Conservation (phyloP, 1,140 invertebrate genomes). For the Neodiprion pinetum region DNA sequence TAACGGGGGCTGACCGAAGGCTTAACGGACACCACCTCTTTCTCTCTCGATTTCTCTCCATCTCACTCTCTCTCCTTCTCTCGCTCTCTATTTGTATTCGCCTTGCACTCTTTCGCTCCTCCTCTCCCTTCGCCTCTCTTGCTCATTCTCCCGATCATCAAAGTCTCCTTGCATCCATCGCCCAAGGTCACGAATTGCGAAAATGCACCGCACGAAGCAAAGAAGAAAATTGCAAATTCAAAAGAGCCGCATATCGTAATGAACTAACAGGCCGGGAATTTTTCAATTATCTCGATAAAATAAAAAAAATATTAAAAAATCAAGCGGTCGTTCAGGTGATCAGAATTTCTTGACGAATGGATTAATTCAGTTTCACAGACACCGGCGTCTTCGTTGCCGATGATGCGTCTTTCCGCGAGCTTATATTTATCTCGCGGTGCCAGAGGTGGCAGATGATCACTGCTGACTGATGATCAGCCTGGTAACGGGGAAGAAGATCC, state of each 20-base stretch:
- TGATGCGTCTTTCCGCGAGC: no score
- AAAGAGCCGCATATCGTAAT: no score
- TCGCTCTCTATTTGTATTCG: neutral
- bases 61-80: no score
- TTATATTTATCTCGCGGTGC: no score
- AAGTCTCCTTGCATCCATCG: neutral
- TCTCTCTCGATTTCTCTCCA: slow-evolving; percentile 6
- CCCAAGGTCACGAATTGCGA: neutral
- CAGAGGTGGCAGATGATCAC: neutral
- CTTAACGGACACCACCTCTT: slow-evolving; percentile 21
- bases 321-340: no score
- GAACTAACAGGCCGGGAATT: no score
- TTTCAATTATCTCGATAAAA: no score
- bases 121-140: neutral
- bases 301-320: no score
- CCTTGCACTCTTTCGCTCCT: neutral
- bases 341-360: no score
- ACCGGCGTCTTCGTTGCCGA: no score
- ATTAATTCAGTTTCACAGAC: no score
- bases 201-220: neutral
- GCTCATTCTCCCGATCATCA: neutral
- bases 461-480: neutral
- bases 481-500: neutral
- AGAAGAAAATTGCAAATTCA: no score
- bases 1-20: neutral